Evolutionary conservation across 1,140 invertebrate genomes (phyloP).

Genomic region (Aphaenogaster ashmeadi): DNA sequence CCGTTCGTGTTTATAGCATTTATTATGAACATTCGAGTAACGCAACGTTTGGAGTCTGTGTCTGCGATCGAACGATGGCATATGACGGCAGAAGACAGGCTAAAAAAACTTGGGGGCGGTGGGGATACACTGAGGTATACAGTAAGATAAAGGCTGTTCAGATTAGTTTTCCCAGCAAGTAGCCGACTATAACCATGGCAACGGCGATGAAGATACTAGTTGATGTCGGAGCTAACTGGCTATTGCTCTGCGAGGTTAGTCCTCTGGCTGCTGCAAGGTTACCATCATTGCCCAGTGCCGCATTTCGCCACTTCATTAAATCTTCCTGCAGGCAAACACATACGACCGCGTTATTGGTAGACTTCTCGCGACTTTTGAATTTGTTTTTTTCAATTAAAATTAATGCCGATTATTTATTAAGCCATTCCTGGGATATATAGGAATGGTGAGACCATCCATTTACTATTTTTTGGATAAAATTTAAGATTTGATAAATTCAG

Average conservation of each 20-base stretch:
- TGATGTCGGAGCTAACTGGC: slow-evolving; percentile 75
- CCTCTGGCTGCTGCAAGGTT: slow-evolving; percentile 77
- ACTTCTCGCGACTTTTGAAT: background rate
- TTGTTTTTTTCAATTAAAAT: background rate
- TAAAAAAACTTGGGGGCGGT: slow-evolving; percentile 81
- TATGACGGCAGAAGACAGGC: slow-evolving; percentile 80
- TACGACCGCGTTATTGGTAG: background rate
- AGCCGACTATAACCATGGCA: slow-evolving; percentile 84
- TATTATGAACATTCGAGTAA: slow-evolving; percentile 76
- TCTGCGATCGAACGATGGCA: slow-evolving; percentile 72
- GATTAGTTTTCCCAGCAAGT: slow-evolving; percentile 85
- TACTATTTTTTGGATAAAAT: background rate
- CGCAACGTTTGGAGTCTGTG: slow-evolving; percentile 70
- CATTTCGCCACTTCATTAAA: slow-evolving; percentile 83
- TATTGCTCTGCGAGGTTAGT: slow-evolving; percentile 79
- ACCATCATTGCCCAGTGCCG: slow-evolving; percentile 79
- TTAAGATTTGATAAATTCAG: background rate
- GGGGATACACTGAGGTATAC: slow-evolving; percentile 79
- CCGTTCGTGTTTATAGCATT: slow-evolving; percentile 74
- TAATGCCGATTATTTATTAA: background rate
- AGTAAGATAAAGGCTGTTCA: slow-evolving; percentile 81
- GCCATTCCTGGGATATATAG: background rate
- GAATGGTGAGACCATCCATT: background rate
- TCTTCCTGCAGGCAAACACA: slow-evolving; percentile 81
- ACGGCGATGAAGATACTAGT: slow-evolving; percentile 82